phyloP scores from a whole-genome alignment of 2,888 invertebrate genomes.

The Lasioglossum zephyrum region DNA sequence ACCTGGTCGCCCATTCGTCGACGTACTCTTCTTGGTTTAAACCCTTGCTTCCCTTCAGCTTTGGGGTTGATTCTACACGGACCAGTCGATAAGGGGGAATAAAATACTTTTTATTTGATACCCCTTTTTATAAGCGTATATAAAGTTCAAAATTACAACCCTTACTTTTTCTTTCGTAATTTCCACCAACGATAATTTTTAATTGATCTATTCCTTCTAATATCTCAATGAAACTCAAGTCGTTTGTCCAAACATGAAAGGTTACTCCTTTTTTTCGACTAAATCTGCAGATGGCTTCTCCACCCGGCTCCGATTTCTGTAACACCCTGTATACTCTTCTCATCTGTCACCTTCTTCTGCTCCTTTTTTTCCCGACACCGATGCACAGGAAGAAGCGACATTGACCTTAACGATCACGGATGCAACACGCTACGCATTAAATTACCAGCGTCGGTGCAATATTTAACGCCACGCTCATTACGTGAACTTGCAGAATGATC shows the following conservation, averaged over 20 bases:
- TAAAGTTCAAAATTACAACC: too few relatives aligned
- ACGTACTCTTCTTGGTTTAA: neutral
- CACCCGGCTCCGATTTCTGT: neutral
- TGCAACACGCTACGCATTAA: conserved; percentile 2
- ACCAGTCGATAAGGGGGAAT: too few relatives aligned
- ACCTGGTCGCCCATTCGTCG: neutral
- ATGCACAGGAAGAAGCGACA: neutral
- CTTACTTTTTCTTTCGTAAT: too few relatives aligned
- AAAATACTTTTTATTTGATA: too few relatives aligned
- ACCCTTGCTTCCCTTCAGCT: too few relatives aligned
- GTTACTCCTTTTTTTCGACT: neutral
- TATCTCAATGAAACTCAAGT: too few relatives aligned
- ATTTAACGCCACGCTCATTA: conserved; percentile 28
- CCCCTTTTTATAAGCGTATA: too few relatives aligned
- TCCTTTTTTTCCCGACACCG: neutral
- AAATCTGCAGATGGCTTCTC: neutral
- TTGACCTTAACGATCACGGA: conserved; percentile 22
- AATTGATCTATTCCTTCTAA: too few relatives aligned
- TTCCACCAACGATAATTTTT: too few relatives aligned
- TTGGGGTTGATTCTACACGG: too few relatives aligned
- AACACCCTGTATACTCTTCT: neutral
- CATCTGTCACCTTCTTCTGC: neutral
- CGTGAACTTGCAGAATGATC: conserved; percentile 26
- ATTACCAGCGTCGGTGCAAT: conserved; percentile 8
- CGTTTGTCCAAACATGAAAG: neutral